phyloP scores from a whole-genome alignment of 2,888 invertebrate genomes.

The Catocala nupta region DNA sequence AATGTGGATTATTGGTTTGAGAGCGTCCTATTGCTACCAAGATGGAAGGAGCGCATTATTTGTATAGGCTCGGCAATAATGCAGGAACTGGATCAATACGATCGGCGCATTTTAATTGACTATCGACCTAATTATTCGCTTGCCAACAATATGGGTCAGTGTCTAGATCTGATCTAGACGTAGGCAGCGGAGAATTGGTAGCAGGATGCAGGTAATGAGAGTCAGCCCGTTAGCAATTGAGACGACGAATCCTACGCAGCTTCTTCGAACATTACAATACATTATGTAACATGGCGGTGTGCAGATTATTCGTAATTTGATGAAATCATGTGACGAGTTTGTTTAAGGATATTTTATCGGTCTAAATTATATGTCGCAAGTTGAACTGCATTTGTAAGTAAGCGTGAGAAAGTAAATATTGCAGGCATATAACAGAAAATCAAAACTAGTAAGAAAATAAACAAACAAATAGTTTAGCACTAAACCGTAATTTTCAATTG shows the following conservation, averaged over 20 bases:
- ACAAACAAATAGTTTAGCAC: background rate
- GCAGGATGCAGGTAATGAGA: constrained; percentile 79
- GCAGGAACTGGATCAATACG: constrained; percentile 57
- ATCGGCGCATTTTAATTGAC: constrained; percentile 68
- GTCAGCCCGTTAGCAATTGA: constrained; percentile 53
- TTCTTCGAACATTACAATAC: constrained; percentile 25
- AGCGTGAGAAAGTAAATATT: background rate
- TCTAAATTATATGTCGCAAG: background rate
- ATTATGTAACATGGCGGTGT: constrained; percentile 22
- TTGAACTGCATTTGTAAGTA: background rate
- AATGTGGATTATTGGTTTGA: constrained; percentile 76
- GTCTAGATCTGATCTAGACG: constrained; percentile 63
- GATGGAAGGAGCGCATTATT: constrained; percentile 26
- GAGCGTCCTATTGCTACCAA: constrained; percentile 53
- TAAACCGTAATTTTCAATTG: background rate
- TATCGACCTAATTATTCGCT: constrained; percentile 71
- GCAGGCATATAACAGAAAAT: background rate
- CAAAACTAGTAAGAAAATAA: background rate
- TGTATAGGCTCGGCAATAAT: constrained; percentile 49
- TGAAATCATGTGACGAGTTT: constrained; percentile 7
- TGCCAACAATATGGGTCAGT: constrained; percentile 79
- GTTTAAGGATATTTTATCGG: background rate
- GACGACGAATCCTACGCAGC: constrained; percentile 53
- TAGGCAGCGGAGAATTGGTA: constrained; percentile 57
- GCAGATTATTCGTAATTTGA: constrained; percentile 1